Evolutionary conservation across 2,113 vertebrate genomes (phyloP).

Genomic region (Crocuta crocuta): DNA sequence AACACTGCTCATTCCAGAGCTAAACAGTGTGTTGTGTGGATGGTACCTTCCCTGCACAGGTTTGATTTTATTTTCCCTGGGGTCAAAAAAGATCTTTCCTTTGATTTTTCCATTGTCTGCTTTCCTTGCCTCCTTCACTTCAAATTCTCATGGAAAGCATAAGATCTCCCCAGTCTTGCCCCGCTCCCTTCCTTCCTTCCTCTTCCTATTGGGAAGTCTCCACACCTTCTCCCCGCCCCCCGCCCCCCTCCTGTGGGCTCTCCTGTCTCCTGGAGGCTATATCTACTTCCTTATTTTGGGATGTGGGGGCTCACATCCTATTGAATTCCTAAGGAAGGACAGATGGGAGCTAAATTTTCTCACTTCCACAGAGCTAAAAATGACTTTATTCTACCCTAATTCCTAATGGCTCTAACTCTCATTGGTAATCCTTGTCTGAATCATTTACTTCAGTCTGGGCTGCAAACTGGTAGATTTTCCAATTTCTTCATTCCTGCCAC

Average conservation of each 20-base stretch:
- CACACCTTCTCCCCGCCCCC: background rate
- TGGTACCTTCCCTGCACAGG: accelerated
- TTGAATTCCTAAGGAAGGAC: background rate
- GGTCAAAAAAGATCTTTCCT: background rate
- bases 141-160: background rate
- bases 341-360: background rate
- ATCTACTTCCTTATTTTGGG: background rate
- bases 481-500: background rate
- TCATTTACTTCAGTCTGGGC: background rate
- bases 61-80: background rate
- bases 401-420: background rate
- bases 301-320: background rate
- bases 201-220: background rate
- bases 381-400: background rate
- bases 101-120: background rate
- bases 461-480: background rate
- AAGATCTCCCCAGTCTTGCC: background rate
- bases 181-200: background rate
- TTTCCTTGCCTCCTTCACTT: background rate
- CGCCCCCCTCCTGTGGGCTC: background rate
- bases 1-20: background rate
- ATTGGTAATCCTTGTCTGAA: background rate
- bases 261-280: background rate
- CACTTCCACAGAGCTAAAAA: background rate
- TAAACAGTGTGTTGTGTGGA: accelerated